These are phyloP conservation scores for Seira ritae DNA, from an alignment of 2,888 invertebrate species.

Conservation along the genomic window DNA sequence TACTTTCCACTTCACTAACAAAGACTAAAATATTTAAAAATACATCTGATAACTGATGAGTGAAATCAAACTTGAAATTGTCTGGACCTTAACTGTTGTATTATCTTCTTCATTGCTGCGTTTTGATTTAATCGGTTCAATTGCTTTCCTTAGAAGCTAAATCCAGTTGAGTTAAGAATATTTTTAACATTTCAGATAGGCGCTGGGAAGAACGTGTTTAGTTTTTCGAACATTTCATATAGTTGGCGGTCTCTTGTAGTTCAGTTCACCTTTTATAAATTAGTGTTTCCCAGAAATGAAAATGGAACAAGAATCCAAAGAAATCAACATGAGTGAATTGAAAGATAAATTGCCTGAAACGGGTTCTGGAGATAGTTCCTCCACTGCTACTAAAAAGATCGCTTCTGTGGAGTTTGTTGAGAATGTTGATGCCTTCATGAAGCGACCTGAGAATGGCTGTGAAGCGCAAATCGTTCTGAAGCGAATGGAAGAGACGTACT, in stretches of 20 bases:
- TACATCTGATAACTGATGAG: neutral
- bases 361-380: neutral
- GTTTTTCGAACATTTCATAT: neutral
- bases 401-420: slow-evolving; percentile 77
- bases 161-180: no score
- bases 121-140: neutral
- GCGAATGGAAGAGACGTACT: slow-evolving; percentile 93
- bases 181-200: no score
- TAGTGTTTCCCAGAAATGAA: slow-evolving; percentile 43
- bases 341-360: slow-evolving; percentile 35
- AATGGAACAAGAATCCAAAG: slow-evolving; percentile 42
- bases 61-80: neutral
- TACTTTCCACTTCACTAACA: no score
- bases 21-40: no score
- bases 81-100: slow-evolving; percentile 16
- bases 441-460: slow-evolving; percentile 85
- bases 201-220: neutral
- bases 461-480: slow-evolving; percentile 91
- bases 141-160: neutral
- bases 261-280: neutral
- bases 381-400: slow-evolving; percentile 28
- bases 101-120: neutral
- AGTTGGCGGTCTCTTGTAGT: neutral
- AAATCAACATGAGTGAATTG: slow-evolving; percentile 35
- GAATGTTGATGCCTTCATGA: slow-evolving; percentile 97